These are phyloP conservation scores for Sebastes paucispinis DNA, from an alignment of 2,797 vertebrate species.

Conservation along the genomic window DNA sequence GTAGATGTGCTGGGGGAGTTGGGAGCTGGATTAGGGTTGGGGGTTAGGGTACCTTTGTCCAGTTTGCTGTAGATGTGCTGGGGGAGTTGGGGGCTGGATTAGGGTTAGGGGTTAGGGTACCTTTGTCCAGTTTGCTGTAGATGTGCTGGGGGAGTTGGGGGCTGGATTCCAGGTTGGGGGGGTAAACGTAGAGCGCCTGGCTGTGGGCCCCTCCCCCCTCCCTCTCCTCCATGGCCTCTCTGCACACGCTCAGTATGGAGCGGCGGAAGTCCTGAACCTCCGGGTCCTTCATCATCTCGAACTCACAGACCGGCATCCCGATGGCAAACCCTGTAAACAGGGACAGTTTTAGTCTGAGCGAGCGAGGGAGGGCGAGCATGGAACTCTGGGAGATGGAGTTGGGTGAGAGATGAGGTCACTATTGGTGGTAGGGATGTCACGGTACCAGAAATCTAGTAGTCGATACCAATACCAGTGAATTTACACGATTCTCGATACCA, in stretches of 20 bases:
- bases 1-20: slow-evolving; percentile 83
- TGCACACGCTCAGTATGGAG: slow-evolving; percentile 78
- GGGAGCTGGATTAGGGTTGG: slow-evolving; percentile 16
- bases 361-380: no score
- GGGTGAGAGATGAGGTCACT: neutral
- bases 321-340: slow-evolving; percentile 67
- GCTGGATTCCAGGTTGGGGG: slow-evolving; percentile 83
- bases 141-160: slow-evolving; percentile 83
- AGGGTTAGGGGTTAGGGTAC: neutral
- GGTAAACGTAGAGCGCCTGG: slow-evolving; percentile 85
- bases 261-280: slow-evolving; percentile 81
- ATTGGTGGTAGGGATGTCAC: no score
- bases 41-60: no score
- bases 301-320: slow-evolving; percentile 81
- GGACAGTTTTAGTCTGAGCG: neutral
- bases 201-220: slow-evolving; percentile 81
- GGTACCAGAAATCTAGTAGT: no score
- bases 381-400: neutral
- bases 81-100: slow-evolving; percentile 37
- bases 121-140: slow-evolving; percentile 79
- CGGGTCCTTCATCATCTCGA: slow-evolving; percentile 79
- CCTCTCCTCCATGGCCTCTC: slow-evolving; percentile 79
- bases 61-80: no score
- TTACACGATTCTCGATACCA: no score
- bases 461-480: no score